Conservation (phyloP, 2,113 vertebrate genomes). For the Micronycteris hirsuta region DNA sequence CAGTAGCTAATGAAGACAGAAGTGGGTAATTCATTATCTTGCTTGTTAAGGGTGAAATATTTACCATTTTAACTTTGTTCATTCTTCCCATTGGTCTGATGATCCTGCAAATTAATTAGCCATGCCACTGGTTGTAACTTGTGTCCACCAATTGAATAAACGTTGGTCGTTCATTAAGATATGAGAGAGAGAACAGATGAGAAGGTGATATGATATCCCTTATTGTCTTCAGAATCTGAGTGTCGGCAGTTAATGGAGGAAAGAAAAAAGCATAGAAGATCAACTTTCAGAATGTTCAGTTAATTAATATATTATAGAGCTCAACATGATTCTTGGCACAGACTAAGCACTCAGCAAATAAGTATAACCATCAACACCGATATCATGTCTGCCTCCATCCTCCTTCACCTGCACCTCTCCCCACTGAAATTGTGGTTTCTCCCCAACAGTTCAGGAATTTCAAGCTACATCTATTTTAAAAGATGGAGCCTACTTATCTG, state of each 20-base stretch:
- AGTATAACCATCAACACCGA: background rate
- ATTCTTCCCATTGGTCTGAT: background rate
- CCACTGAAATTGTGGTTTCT: background rate
- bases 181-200: background rate
- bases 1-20: conserved; percentile 44
- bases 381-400: background rate
- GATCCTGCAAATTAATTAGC: conserved; percentile 46
- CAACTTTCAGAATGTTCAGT: conserved; percentile 18
- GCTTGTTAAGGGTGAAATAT: conserved; percentile 27
- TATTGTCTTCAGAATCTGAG: background rate
- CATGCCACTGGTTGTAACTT: conserved; percentile 12
- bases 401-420: background rate
- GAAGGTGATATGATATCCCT: background rate
- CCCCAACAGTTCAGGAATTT: background rate
- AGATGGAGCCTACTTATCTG: background rate
- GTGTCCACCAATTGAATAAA: background rate
- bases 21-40: conserved; percentile 45
- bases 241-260: conserved; percentile 1
- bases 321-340: conserved; percentile 9
- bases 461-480: background rate
- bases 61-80: conserved; percentile 17
- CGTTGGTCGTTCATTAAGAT: conserved; percentile 28
- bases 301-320: conserved; percentile 24
- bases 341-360: background rate
- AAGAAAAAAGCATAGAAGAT: background rate